Percentiles rank a stretch among this genome's conserved stretches.
Evolutionary conservation across 2,888 invertebrate genomes (phyloP).

Genomic region (Lochmaea crataegi): DNA sequence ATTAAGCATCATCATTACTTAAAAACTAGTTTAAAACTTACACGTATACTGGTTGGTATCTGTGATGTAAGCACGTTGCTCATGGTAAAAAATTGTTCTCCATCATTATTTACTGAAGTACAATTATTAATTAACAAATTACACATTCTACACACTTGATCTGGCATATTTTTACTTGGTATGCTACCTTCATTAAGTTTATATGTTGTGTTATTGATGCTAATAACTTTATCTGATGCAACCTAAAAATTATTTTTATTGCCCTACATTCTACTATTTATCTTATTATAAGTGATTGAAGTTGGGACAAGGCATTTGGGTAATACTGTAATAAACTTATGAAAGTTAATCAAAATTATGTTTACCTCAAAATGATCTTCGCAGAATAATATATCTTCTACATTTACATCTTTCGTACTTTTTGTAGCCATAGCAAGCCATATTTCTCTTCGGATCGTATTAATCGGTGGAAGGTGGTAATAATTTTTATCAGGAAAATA

Average conservation of each 20-base stretch:
- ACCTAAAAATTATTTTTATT: slow-evolving; percentile 1
- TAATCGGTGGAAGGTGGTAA: not conserved
- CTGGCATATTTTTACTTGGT: slow-evolving; percentile 18
- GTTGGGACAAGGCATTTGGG: too few species aligned
- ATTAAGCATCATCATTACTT: too few species aligned
- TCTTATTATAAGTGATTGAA: too few species aligned
- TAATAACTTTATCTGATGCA: not conserved
- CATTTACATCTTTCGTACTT: not conserved
- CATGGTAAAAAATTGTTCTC: slow-evolving; percentile 10
- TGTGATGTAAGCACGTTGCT: not conserved
- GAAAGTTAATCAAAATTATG: not conserved
- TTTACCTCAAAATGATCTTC: slow-evolving; percentile 21
- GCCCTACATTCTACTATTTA: too few species aligned
- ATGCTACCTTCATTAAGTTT: not conserved
- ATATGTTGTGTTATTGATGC: not conserved
- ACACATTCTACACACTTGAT: slow-evolving; percentile 15
- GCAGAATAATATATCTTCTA: slow-evolving; percentile 18
- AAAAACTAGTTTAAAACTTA: slow-evolving; percentile 1
- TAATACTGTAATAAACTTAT: too few species aligned
- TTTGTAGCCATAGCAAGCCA: slow-evolving; percentile 18
- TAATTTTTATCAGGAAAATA: slow-evolving; percentile 3
- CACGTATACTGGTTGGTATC: not conserved
- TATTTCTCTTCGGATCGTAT: slow-evolving; percentile 8
- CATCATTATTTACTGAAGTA: not conserved
- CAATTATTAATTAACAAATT: slow-evolving; percentile 6